These are phyloP conservation scores for Monopterus albus DNA, from an alignment of 2,113 vertebrate genomes.

Conservation along the genomic window DNA sequence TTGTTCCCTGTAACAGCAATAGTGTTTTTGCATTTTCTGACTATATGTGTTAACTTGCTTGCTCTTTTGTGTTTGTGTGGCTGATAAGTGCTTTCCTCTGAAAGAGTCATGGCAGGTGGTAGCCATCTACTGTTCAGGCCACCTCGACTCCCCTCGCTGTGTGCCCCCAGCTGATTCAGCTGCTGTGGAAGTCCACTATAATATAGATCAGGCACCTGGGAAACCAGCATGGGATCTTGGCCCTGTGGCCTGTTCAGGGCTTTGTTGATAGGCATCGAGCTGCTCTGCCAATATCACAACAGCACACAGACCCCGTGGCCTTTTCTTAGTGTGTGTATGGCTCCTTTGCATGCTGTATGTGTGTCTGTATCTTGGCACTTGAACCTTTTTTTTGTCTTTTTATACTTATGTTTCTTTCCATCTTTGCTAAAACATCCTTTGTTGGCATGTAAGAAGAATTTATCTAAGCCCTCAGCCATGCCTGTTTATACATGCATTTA, in stretches of 20 bases:
- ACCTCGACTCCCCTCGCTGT: constrained; percentile 41
- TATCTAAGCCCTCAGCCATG: background rate
- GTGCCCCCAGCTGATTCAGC: constrained; percentile 59
- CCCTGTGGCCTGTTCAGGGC: constrained; percentile 58
- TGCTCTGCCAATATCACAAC: constrained; percentile 72
- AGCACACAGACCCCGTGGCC: constrained; percentile 49
- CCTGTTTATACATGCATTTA: background rate
- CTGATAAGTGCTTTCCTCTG: constrained; percentile 55
- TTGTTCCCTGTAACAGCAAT: too few relatives aligned
- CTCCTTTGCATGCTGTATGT: background rate
- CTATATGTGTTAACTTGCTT: constrained; percentile 37
- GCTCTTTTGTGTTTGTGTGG: constrained; percentile 42
- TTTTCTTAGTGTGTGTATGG: constrained; percentile 40
- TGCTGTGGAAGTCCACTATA: constrained; percentile 61
- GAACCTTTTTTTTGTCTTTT: background rate
- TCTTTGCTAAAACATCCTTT: constrained; percentile 12
- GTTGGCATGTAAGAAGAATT: constrained; percentile 16
- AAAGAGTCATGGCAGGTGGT: constrained; percentile 43
- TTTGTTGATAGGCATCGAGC: constrained; percentile 68
- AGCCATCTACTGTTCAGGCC: constrained; percentile 55
- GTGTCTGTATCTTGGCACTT: constrained; percentile 19
- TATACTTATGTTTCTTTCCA: constrained; percentile 15
- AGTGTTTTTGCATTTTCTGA: constrained; percentile 1
- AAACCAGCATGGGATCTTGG: constrained; percentile 62
- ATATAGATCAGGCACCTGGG: constrained; percentile 67